Percentiles rank a stretch among this genome's conserved stretches.
Conservation (phyloP, 2,888 invertebrate species). For the Tortricodes alternella region DNA sequence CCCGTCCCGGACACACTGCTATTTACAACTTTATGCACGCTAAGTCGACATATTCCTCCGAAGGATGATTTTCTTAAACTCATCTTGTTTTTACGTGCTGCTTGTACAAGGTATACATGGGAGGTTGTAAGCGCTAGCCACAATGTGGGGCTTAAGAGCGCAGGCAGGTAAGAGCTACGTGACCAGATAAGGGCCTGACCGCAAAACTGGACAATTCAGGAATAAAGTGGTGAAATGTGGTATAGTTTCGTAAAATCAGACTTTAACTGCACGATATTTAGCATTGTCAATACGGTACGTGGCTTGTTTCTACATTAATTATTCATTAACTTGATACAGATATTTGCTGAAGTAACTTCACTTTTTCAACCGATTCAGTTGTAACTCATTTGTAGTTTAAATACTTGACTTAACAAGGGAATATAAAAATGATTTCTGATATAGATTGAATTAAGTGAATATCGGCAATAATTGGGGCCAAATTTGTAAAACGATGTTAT, state of each 20-base stretch:
- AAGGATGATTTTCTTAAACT: neutral
- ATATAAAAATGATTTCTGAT: too few relatives aligned
- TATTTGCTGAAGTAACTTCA: too few relatives aligned
- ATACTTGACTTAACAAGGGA: too few relatives aligned
- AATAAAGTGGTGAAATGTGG: neutral
- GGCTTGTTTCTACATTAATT: too few relatives aligned
- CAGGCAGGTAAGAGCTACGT: conserved; percentile 4
- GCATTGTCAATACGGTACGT: too few relatives aligned
- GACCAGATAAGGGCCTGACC: conserved; percentile 18
- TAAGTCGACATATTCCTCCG: neutral
- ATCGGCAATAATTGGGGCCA: too few relatives aligned
- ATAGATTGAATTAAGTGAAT: too few relatives aligned
- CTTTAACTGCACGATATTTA: too few relatives aligned
- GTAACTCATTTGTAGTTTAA: too few relatives aligned
- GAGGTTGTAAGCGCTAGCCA: conserved; percentile 4
- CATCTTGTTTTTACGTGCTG: neutral
- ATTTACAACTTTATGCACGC: neutral
- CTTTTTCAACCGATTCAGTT: too few relatives aligned
- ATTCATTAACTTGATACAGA: too few relatives aligned
- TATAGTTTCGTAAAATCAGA: neutral
- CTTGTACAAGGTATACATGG: neutral
- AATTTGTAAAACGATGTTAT: too few relatives aligned
- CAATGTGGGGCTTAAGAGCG: neutral
- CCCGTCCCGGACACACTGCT: conserved; percentile 45
- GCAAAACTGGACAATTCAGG: neutral